Conservation (phyloP, 2,888 invertebrate species). For the Limenitis camilla region DNA sequence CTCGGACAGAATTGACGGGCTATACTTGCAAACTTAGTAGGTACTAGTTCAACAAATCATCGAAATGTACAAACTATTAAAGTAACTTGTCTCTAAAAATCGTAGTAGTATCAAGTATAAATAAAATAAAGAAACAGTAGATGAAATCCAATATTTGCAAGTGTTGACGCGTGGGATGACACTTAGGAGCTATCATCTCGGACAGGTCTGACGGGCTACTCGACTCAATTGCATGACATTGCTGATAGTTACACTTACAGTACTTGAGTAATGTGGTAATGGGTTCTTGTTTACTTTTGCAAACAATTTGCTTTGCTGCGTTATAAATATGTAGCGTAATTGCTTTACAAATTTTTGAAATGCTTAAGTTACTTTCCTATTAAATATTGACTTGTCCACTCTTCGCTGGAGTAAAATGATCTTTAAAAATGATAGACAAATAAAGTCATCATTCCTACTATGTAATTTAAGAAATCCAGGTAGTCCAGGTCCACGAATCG, state of each 20-base stretch:
- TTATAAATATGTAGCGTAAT: neutral
- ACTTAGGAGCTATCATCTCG: conserved; percentile 23
- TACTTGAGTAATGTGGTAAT: conserved; percentile 18
- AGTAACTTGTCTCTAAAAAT: too few relatives aligned
- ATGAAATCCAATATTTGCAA: conserved; percentile 27
- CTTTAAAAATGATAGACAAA: too few relatives aligned
- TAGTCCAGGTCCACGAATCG: too few relatives aligned
- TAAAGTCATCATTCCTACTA: too few relatives aligned
- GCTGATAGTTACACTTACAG: conserved; percentile 18
- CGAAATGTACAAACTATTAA: too few relatives aligned
- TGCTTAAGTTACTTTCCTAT: neutral
- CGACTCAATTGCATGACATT: conserved; percentile 25
- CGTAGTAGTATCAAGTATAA: neutral
- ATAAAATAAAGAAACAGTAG: neutral
- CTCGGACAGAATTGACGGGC: conserved; percentile 25
- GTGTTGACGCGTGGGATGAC: conserved; percentile 28
- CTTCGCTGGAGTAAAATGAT: too few relatives aligned
- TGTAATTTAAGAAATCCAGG: too few relatives aligned
- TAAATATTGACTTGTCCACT: too few relatives aligned
- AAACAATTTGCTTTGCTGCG: conserved; percentile 2
- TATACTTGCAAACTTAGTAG: conserved; percentile 14
- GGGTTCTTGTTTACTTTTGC: conserved; percentile 13
- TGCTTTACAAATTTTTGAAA: neutral
- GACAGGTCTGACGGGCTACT: conserved; percentile 29
- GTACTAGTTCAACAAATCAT: too few relatives aligned